Evolutionary conservation across 2,888 invertebrate genomes (phyloP).

Genomic region (Trypoxylon attenuatum): DNA sequence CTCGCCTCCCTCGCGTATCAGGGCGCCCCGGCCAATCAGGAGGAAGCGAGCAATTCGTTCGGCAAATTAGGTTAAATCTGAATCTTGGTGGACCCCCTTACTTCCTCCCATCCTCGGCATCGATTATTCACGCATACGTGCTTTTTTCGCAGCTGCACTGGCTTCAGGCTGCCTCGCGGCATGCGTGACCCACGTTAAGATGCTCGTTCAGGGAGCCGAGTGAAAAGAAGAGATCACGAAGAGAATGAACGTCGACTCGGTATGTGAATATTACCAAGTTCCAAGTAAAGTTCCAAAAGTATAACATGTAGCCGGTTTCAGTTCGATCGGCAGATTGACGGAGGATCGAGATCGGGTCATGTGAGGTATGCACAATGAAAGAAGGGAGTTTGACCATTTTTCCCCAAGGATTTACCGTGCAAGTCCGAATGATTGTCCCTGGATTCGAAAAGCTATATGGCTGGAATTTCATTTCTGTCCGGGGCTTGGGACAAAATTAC

Average conservation of each 20-base stretch:
- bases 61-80: slow-evolving; percentile 51
- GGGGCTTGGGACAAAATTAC: slow-evolving; percentile 58
- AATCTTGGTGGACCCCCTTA: slow-evolving; percentile 39
- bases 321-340: slow-evolving; percentile 10
- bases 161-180: no score
- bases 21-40: slow-evolving; percentile 34
- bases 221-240: no score
- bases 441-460: slow-evolving; percentile 68
- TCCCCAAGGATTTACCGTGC: slow-evolving; percentile 59
- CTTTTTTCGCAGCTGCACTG: neutral
- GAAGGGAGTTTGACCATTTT: slow-evolving; percentile 56
- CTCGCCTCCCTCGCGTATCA: neutral
- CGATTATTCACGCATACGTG: slow-evolving; percentile 38
- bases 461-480: slow-evolving; percentile 69
- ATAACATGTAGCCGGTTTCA: slow-evolving; percentile 25
- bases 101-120: slow-evolving; percentile 21
- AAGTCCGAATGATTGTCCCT: slow-evolving; percentile 42
- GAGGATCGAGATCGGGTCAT: slow-evolving; percentile 22
- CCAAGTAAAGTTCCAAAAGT: slow-evolving; percentile 8
- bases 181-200: neutral
- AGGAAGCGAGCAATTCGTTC: slow-evolving; percentile 40
- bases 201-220: no score
- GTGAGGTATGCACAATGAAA: slow-evolving; percentile 15
- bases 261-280: slow-evolving; percentile 34
- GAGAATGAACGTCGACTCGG: slow-evolving; percentile 34